Evolutionary conservation across 2,797 vertebrate genomes (phyloP).

Genomic region (Sebastiscus tertius): DNA sequence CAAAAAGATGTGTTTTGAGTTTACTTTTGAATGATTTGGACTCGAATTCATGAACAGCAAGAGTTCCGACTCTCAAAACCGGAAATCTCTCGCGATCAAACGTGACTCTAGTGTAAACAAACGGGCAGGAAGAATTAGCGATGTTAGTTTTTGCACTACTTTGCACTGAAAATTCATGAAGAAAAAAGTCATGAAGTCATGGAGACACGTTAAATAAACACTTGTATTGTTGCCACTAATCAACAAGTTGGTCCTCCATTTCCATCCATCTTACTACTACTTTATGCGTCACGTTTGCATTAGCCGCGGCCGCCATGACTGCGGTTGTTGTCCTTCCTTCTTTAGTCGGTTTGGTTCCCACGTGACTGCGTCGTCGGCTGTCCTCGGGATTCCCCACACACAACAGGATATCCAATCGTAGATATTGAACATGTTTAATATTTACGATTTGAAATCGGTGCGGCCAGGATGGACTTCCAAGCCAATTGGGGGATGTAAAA

Average conservation of each 20-base stretch:
- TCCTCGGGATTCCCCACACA: neutral
- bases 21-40: no score
- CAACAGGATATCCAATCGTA: neutral
- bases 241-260: neutral
- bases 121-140: no score
- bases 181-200: neutral
- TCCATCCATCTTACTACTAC: neutral
- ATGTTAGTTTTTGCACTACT: no score
- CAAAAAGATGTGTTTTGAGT: neutral
- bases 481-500: neutral
- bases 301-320: neutral
- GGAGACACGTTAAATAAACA: neutral
- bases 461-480: neutral
- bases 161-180: no score
- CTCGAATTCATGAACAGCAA: no score
- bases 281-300: neutral
- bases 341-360: neutral
- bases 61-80: no score
- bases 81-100: no score
- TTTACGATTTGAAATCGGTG: neutral
- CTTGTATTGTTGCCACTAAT: neutral
- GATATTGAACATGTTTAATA: neutral
- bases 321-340: neutral
- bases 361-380: neutral
- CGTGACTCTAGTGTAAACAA: no score